phyloP scores from a whole-genome alignment of 2,113 vertebrate species.

The Hassar affinis region DNA sequence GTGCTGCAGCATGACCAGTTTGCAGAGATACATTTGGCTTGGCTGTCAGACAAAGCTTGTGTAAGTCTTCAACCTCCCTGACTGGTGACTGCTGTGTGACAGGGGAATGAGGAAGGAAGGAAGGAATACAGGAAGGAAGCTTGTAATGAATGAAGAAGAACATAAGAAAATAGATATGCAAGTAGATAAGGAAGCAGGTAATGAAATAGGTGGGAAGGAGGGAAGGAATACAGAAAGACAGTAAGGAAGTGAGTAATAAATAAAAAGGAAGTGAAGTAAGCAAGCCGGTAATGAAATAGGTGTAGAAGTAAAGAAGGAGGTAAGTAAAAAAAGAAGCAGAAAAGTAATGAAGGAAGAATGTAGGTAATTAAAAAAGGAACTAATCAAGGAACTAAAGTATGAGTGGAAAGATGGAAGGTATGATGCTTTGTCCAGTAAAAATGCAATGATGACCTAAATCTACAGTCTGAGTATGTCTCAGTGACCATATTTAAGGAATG shows the following conservation, averaged over 20 bases:
- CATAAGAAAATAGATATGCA: no score
- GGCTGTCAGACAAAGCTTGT: neutral
- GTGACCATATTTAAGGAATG: neutral
- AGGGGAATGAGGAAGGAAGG: neutral
- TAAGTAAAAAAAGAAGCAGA: neutral
- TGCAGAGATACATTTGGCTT: neutral
- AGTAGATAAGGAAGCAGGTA: neutral
- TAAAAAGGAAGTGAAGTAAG: neutral
- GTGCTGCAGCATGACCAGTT: neutral
- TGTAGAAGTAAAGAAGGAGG: neutral
- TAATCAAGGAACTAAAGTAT: neutral
- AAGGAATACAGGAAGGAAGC: neutral
- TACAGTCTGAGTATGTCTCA: neutral
- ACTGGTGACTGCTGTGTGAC: neutral
- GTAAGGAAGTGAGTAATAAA: neutral
- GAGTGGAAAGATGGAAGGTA: neutral
- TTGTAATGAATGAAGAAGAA: accelerated
- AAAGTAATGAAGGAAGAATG: neutral
- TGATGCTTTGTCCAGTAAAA: neutral
- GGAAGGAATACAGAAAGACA: neutral
- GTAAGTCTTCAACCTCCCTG: neutral
- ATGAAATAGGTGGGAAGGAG: neutral
- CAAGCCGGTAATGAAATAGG: neutral
- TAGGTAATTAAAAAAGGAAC: neutral
- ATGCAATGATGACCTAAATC: neutral